These are phyloP conservation scores for Pangasius macronema DNA, from an alignment of 2,797 vertebrate species.

Conservation along the genomic window DNA sequence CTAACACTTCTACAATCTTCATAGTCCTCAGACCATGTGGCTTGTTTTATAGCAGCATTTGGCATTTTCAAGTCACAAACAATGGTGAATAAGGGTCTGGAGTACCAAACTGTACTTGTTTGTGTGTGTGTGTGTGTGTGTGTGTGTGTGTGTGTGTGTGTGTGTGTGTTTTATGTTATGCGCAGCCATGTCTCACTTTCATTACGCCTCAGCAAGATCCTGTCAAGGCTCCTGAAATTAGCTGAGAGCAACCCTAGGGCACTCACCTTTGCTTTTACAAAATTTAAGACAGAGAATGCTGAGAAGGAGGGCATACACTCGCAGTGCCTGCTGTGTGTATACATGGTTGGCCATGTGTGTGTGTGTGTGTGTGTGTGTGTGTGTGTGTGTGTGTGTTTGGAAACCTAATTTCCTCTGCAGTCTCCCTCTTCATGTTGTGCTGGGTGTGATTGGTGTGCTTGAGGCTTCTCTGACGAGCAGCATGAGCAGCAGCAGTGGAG, in stretches of 20 bases:
- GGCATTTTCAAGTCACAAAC: not conserved
- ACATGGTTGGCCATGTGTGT: not conserved
- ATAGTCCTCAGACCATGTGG: no score
- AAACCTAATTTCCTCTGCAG: constrained; percentile 42
- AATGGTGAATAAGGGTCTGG: not conserved
- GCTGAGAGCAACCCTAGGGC: constrained; percentile 6
- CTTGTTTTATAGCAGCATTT: not conserved
- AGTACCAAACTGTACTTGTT: not conserved
- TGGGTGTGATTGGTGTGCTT: constrained; percentile 53
- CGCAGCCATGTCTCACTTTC: not conserved
- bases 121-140: not conserved
- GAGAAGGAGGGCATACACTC: constrained; percentile 4
- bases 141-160: not conserved
- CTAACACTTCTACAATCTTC: not conserved
- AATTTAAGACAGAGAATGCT: constrained; percentile 11
- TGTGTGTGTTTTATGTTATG: not conserved
- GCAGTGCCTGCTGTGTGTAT: not conserved
- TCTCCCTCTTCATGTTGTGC: constrained; percentile 59
- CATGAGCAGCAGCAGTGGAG: constrained; percentile 33
- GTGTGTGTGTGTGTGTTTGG: not conserved
- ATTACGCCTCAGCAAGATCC: not conserved
- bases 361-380: constrained; percentile 2
- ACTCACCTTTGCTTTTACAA: constrained; percentile 7
- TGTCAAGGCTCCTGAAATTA: constrained; percentile 23
- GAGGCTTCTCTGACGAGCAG: constrained; percentile 54